Base-by-base conservation (phyloP, 2,113 vertebrate species). In the Cyanocitta stelleri region DNA sequence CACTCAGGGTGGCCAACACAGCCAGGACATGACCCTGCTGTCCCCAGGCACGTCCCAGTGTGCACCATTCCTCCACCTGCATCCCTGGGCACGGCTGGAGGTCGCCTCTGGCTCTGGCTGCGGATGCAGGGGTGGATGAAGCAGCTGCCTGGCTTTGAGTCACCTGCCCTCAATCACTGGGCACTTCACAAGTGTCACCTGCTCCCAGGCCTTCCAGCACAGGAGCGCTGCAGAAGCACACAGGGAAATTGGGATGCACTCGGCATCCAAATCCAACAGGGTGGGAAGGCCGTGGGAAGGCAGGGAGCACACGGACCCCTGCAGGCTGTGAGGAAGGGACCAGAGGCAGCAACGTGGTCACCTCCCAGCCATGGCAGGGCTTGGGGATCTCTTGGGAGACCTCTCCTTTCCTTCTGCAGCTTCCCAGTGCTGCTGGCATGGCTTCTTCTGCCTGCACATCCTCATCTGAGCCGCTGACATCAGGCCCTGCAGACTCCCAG, bases 71-170 rank as follows among this genome's bases (percentile, higher is more conserved):
- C 89, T 32, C n/a, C 1, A 2, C 85, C 76, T 23, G 63, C 54
- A 12, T 16, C 79, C 76, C 87, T 9, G 7, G 87, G 74, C 83
- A 46, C 0, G 8, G 80, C 82, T 61, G 63, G 69, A 69, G 55
- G 37, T n/a, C 0, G 0, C 72, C 1, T 1, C 77, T 6, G 3
- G 55, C 58, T 59, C n/a, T 1, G 0, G 56, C 75, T 41, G 72
- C 6, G 13, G 71, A 43, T 35, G 41, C 52, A 75, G 82, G 67
- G 27, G 7, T 41, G 73, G 66, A 26, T 39, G n/a, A 59, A 87
- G 72, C 37, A 81, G 29, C 46, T 7, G 0, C 54, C 46, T 2
- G 4, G 46, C 17, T 85, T 74, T 49, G 74, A 37, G 79, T 85
- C 55, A 33, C 39, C 46, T 44, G 4, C 13, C 77, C 61, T 62